Percentiles rank a stretch among this genome's conserved stretches.
Conservation (phyloP, 2,797 vertebrate species). For the Semotilus atromaculatus region DNA sequence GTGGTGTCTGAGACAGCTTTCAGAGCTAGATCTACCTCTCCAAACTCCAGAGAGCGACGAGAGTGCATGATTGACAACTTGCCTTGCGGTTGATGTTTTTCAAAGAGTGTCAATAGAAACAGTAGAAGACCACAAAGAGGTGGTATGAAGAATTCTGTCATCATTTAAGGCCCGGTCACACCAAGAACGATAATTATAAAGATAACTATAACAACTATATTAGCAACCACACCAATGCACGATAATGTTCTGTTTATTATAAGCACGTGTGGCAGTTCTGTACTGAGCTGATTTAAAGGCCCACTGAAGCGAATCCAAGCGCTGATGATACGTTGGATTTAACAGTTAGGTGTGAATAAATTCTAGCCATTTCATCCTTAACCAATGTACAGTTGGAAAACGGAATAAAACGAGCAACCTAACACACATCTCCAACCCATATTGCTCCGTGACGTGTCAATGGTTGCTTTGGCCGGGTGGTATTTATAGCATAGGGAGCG, state of each 20-base stretch:
- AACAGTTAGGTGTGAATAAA: too few species aligned
- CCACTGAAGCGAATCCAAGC: too few species aligned
- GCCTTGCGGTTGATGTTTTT: constrained; percentile 64
- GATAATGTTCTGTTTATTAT: neutral
- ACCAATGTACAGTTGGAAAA: too few species aligned
- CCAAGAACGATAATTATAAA: neutral
- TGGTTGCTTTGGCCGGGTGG: too few species aligned
- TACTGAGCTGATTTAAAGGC: neutral
- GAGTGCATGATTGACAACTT: constrained; percentile 58
- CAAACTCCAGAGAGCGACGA: constrained; percentile 52
- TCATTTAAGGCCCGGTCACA: neutral
- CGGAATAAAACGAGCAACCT: too few species aligned
- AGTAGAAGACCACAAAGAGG: constrained; percentile 47
- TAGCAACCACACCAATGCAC: neutral
- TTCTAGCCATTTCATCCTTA: too few species aligned
- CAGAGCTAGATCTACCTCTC: constrained; percentile 54
- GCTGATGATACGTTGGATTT: too few species aligned
- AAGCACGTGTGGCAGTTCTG: neutral
- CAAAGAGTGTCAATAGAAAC: constrained; percentile 64
- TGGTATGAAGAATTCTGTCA: constrained; percentile 39
- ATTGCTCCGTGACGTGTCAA: too few species aligned
- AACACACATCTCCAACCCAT: too few species aligned
- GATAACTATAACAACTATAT: too few species aligned
- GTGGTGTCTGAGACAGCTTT: constrained; percentile 56
- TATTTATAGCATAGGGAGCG: too few species aligned